Base-by-base conservation (phyloP, 2,888 invertebrate species). In the Boloria euphrosyne region DNA sequence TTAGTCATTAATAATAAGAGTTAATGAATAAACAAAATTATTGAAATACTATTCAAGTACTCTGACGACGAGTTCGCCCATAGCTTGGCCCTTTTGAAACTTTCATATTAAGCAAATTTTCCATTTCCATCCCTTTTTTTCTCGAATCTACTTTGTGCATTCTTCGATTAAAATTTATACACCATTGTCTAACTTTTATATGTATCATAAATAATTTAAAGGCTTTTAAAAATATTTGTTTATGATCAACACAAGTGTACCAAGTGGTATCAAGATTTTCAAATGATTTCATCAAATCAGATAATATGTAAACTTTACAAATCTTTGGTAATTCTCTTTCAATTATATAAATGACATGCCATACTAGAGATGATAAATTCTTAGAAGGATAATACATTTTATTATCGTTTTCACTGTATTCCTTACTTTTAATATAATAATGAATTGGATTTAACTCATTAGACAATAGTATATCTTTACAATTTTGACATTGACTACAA, bases 171-270 rank as follows among this genome's bases (percentile, higher is more conserved):
- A 47, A 47, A 47, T 47, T 47, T 47, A 47, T 47, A 47, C n/a
- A n/a, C 47, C 47, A 47, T 47, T 47, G 47, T 47, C 47, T 47
- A 47, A 47, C 47, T 47, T 47, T 14, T 7, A 47, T 47, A 16
- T 3, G 1, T 16, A 47, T 47, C n/a, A 47, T 16, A 16, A 16
- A 14, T 16, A 47, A 47, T 16, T 13, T 13, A 0, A 47, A 38
- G 7, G 31, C 31, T 38, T 10, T 38, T 38, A 38, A 38, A 38
- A 38, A 38, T 38, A 38, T 38, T 10, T 38, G 10, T 38, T 38
- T 10, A 38, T 38, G 31, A 38, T 38, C 31, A 10, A 38, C 10
- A 38, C n/a, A 47, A n/a, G 47, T 47, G 14, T 16, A 47, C n/a
- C 14, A 47, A 16, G 47, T 0, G 16, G n/a, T 47, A 47, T 47